Conservation (phyloP, 2,113 vertebrate species). For the Capreolus pygargus region DNA sequence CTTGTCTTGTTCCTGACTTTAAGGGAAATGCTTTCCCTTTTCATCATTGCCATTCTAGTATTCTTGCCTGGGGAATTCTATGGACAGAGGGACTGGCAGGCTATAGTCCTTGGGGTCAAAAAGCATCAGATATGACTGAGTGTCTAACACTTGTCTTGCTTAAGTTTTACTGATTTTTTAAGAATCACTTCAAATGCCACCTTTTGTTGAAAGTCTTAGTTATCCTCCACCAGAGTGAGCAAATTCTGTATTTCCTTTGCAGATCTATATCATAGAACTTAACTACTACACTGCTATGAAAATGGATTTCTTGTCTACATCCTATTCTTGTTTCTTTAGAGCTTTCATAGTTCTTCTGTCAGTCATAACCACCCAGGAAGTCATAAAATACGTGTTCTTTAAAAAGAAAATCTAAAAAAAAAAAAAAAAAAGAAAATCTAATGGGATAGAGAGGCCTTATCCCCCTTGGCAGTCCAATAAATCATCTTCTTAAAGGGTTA, state of each 20-base stretch:
- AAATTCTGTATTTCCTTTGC: background rate
- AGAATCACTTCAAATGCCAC: background rate
- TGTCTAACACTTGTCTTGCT: background rate
- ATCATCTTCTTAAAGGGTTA: background rate
- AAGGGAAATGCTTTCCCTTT: no score
- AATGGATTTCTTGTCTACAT: background rate
- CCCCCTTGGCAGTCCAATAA: background rate
- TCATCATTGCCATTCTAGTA: no score
- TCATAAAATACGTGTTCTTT: background rate
- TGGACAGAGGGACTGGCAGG: background rate
- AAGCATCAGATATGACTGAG: background rate
- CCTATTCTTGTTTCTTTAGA: background rate
- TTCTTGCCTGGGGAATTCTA: background rate
- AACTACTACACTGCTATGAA: background rate
- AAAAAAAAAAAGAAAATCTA: background rate
- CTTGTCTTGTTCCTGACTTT: no score
- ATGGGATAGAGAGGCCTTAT: background rate
- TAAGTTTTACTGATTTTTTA: background rate
- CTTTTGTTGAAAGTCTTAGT: background rate
- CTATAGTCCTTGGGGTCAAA: background rate
- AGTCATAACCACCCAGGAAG: background rate
- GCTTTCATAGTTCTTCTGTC: background rate
- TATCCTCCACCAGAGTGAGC: background rate
- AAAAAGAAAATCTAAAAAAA: background rate
- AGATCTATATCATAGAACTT: background rate